phyloP scores from a whole-genome alignment of 1,140 invertebrate genomes.

The Lethocerus indicus region DNA sequence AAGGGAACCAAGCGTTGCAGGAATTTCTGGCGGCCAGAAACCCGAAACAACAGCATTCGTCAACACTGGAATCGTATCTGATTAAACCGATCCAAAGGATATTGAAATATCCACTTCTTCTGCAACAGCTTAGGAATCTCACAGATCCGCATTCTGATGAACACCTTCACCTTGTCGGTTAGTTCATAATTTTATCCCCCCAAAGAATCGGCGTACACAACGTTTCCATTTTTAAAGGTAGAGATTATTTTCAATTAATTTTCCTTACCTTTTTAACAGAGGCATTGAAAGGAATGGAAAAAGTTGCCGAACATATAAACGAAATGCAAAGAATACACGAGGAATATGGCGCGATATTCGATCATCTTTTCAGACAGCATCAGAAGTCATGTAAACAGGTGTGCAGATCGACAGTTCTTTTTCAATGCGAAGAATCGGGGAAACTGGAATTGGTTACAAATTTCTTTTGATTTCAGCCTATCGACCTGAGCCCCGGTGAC shows the following conservation, averaged over 20 bases:
- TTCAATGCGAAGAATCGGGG: no score
- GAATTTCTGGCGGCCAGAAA: slow-evolving; percentile 87
- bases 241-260: neutral
- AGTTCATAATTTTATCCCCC: slow-evolving; percentile 21
- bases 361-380: slow-evolving; percentile 86
- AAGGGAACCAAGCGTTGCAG: slow-evolving; percentile 90
- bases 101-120: slow-evolving; percentile 88
- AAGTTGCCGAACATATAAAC: slow-evolving; percentile 98
- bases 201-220: neutral
- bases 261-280: slow-evolving; percentile 36
- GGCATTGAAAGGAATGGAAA: slow-evolving; percentile 90
- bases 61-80: slow-evolving; percentile 91
- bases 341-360: slow-evolving; percentile 96
- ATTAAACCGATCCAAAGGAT: slow-evolving; percentile 99
- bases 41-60: slow-evolving; percentile 89
- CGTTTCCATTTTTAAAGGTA: neutral
- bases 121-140: slow-evolving; percentile 87
- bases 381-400: slow-evolving; percentile 85
- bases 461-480: slow-evolving; percentile 51
- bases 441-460: no score
- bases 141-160: slow-evolving; percentile 84
- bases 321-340: slow-evolving; percentile 99
- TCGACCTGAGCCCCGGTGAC: slow-evolving; percentile 90
- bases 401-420: no score
- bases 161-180: slow-evolving; percentile 79